A percentile compares a stretch with the other conserved stretches of the same genome.
Conservation (phyloP, 2,797 vertebrate species). For the Gadopsis bispinosus region DNA sequence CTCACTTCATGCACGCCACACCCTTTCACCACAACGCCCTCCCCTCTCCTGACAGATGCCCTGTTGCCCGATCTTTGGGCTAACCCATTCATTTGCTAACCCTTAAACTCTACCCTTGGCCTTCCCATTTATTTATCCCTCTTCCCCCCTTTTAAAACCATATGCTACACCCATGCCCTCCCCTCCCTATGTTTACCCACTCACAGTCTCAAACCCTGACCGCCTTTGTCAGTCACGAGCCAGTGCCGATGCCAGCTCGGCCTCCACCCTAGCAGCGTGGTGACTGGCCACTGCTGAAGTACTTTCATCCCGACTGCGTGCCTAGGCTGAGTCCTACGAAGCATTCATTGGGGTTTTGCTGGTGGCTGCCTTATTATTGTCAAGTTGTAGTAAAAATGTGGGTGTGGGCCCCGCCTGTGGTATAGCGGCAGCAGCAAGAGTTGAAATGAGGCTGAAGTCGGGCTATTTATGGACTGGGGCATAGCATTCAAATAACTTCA, state of each 20-base stretch:
- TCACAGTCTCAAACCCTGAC: slow-evolving; percentile 37
- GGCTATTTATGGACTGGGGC: slow-evolving; percentile 70
- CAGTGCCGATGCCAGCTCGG: slow-evolving; percentile 54
- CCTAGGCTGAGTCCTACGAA: slow-evolving; percentile 35
- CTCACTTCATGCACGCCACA: slow-evolving; percentile 44
- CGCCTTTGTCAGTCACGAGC: slow-evolving; percentile 60
- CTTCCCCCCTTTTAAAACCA: slow-evolving; percentile 40
- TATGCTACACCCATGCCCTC: slow-evolving; percentile 56
- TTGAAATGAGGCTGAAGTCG: slow-evolving; percentile 60
- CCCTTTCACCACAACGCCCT: slow-evolving; percentile 60
- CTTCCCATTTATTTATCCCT: slow-evolving; percentile 63
- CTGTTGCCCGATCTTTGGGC: slow-evolving; percentile 24
- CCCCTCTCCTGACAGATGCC: slow-evolving; percentile 61
- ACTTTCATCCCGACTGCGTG: slow-evolving; percentile 52
- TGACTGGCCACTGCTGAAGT: slow-evolving; percentile 49
- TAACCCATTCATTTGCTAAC: slow-evolving; percentile 73
- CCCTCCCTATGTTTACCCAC: slow-evolving; percentile 54
- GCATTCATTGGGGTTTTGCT: slow-evolving; percentile 70
- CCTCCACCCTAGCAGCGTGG: slow-evolving; percentile 68
- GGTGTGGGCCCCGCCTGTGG: slow-evolving; percentile 64
- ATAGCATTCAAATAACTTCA: slow-evolving; percentile 57
- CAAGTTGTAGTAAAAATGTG: slow-evolving; percentile 62
- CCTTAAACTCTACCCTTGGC: slow-evolving; percentile 54
- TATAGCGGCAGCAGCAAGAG: slow-evolving; percentile 38
- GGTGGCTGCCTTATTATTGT: slow-evolving; percentile 70